Conservation (phyloP, 2,797 vertebrate species). For the Anguilla megastoma region DNA sequence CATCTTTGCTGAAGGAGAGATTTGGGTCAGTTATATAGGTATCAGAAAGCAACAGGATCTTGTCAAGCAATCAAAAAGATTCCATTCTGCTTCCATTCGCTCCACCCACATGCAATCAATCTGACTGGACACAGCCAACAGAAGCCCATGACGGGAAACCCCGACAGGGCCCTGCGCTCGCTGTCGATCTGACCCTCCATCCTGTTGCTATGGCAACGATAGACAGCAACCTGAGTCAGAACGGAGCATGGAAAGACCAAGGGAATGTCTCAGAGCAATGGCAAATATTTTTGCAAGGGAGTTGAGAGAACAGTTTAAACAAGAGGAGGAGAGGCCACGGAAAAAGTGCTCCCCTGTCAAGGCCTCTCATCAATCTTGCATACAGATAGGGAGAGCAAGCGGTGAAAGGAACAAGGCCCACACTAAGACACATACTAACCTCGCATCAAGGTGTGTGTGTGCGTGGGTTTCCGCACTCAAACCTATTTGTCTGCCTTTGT, state of each 20-base stretch:
- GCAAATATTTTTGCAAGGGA: constrained; percentile 65
- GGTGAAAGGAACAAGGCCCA: constrained; percentile 27
- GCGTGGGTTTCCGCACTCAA: constrained; percentile 1
- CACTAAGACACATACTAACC: background rate
- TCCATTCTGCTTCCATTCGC: background rate
- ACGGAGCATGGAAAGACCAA: constrained; percentile 53
- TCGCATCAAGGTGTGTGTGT: background rate
- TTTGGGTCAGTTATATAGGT: background rate
- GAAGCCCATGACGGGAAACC: background rate
- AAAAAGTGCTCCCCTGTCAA: constrained; percentile 10
- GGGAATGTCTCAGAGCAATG: constrained; percentile 66
- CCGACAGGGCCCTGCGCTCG: background rate
- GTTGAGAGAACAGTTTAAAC: constrained; percentile 56
- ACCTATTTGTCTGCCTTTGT: background rate
- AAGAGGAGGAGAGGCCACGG: constrained; percentile 37
- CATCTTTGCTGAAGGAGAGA: background rate
- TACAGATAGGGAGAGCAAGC: background rate
- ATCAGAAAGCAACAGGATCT: background rate
- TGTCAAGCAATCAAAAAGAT: background rate
- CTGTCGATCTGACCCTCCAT: background rate
- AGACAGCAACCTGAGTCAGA: constrained; percentile 17
- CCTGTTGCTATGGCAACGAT: background rate
- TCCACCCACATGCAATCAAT: background rate
- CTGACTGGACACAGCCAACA: background rate
- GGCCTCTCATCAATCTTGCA: constrained; percentile 44